Conservation (phyloP, 1,140 invertebrate species). For the Neuroterus valhalla region DNA sequence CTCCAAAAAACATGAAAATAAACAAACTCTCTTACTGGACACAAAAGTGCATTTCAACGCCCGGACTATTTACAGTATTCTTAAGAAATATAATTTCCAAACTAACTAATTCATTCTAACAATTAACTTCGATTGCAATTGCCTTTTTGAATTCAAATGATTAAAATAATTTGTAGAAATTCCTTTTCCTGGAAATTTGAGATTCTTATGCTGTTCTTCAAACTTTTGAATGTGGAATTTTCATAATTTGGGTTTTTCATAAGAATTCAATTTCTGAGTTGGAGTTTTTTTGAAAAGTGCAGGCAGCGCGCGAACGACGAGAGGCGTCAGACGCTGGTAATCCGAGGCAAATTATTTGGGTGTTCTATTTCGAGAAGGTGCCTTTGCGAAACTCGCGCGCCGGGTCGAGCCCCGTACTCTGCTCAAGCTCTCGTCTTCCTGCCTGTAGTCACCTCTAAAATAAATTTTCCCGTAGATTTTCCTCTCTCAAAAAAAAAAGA, state of each 20-base stretch:
- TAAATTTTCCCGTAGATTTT: conserved; percentile 59
- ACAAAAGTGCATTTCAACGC: too few species aligned
- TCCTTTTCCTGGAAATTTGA: too few species aligned
- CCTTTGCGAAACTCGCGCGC: conserved; percentile 73
- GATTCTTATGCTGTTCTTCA: too few species aligned
- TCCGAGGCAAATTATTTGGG: conserved; percentile 76
- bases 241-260: not conserved
- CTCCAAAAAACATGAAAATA: too few species aligned
- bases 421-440: conserved; percentile 53
- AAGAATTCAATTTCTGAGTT: not conserved
- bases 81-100: too few species aligned
- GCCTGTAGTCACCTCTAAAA: conserved; percentile 56
- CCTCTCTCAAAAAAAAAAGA: conserved; percentile 39
- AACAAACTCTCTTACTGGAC: too few species aligned
- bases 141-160: too few species aligned
- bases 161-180: too few species aligned
- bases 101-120: too few species aligned
- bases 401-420: conserved; percentile 62
- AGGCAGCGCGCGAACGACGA: conserved; percentile 27
- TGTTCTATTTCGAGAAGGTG: conserved; percentile 76
- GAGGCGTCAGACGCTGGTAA: conserved; percentile 67
- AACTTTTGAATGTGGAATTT: not conserved
- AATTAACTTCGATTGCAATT: too few species aligned
- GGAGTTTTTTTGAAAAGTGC: not conserved
- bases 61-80: too few species aligned